phyloP scores from a whole-genome alignment of 2,888 invertebrate genomes.

The Hypsopygia costalis region DNA sequence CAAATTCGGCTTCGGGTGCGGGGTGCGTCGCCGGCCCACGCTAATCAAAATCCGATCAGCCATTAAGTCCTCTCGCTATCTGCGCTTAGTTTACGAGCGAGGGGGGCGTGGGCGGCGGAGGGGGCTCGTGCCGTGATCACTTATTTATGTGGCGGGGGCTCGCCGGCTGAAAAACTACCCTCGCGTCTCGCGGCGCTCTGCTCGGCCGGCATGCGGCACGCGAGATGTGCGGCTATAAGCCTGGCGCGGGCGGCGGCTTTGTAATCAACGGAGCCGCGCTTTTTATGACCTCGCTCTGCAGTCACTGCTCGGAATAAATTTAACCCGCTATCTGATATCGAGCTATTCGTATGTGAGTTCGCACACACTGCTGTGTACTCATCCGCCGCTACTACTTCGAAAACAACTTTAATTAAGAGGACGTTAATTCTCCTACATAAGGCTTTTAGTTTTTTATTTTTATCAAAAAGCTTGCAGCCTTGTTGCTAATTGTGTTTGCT shows the following conservation, averaged over 20 bases:
- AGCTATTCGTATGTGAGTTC: constrained; percentile 20
- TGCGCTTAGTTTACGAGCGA: constrained; percentile 77
- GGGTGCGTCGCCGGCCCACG: constrained; percentile 75
- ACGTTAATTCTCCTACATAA: no score
- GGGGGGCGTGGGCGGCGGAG: constrained; percentile 41
- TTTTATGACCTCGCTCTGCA: constrained; percentile 71
- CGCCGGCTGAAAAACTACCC: constrained; percentile 74
- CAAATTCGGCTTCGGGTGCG: constrained; percentile 73
- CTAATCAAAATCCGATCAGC: constrained; percentile 81
- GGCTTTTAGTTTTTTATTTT: no score
- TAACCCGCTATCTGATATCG: constrained; percentile 65
- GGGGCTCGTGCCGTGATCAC: constrained; percentile 61
- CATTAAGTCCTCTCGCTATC: constrained; percentile 80
- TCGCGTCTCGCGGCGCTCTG: constrained; percentile 31
- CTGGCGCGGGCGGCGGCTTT: constrained; percentile 41
- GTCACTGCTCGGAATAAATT: constrained; percentile 63
- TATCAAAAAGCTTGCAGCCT: no score
- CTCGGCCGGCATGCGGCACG: constrained; percentile 26
- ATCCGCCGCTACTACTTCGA: background rate
- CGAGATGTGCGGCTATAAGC: constrained; percentile 10
- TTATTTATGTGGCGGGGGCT: constrained; percentile 70
- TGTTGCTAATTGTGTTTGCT: no score
- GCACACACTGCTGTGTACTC: background rate
- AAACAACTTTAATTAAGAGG: background rate
- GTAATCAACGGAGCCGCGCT: constrained; percentile 73